Percentiles rank a stretch among this genome's conserved stretches.
Evolutionary conservation across 2,797 vertebrate species (phyloP).

Genomic region (Gallinago stenura): DNA sequence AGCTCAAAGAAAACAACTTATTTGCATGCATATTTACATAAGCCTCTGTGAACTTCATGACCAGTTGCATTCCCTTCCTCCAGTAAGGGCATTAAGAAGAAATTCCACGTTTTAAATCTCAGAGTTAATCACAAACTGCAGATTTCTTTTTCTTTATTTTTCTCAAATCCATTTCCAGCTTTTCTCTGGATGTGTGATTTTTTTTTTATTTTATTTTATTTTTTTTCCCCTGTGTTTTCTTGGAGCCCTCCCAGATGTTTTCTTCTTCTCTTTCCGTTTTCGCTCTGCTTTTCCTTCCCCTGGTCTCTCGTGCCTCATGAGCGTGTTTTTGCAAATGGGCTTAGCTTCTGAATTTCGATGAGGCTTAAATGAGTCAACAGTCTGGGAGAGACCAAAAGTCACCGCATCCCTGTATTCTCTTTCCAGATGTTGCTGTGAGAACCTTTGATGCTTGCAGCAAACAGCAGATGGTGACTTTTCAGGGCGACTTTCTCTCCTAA

Average conservation of each 20-base stretch:
- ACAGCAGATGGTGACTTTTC: constrained; percentile 40
- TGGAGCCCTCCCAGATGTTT: not conserved
- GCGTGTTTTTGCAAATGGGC: constrained; percentile 20
- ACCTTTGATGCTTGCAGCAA: constrained; percentile 52
- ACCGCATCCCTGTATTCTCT: not conserved
- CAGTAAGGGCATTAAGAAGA: constrained; percentile 48
- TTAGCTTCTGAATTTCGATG: constrained; percentile 57
- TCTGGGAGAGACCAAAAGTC: constrained; percentile 54
- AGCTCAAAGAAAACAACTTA: constrained; percentile 58
- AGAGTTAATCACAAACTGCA: constrained; percentile 48
- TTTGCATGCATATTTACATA: constrained; percentile 63
- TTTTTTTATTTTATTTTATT: not conserved
- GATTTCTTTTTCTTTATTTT: not conserved
- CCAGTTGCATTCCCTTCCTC: constrained; percentile 52
- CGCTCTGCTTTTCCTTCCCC: not conserved
- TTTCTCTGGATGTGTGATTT: not conserved
- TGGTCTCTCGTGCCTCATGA: not conserved
- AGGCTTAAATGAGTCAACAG: constrained; percentile 39
- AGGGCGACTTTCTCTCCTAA: not conserved
- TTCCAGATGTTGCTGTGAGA: constrained; percentile 56
- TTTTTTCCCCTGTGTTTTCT: not conserved
- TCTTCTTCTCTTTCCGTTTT: constrained; percentile 27
- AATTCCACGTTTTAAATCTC: constrained; percentile 54
- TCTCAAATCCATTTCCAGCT: not conserved
- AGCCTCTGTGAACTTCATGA: constrained; percentile 69